Conservation (phyloP, 2,797 vertebrate species). For the Tolypeutes matacus region DNA sequence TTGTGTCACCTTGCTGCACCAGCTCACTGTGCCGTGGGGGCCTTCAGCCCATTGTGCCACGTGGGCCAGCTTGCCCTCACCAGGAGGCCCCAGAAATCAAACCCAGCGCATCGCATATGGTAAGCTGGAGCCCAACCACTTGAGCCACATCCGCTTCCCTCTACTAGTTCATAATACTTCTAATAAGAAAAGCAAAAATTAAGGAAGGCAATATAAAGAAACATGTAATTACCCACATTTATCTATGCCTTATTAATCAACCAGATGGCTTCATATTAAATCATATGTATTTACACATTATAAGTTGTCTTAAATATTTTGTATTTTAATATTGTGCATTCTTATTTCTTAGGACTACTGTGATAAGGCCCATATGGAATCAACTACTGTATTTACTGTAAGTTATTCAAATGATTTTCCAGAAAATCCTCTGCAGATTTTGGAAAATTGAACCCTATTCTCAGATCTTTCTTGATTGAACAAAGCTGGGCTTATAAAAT, state of each 20-base stretch:
- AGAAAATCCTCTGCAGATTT: neutral
- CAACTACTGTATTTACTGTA: neutral
- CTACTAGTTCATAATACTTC: neutral
- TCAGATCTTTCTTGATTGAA: neutral
- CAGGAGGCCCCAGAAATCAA: too few species aligned
- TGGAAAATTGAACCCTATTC: neutral
- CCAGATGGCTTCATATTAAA: neutral
- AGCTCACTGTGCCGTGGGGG: too few species aligned
- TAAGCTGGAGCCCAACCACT: too few species aligned
- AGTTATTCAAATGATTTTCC: neutral
- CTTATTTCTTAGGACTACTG: neutral
- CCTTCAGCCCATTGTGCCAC: too few species aligned
- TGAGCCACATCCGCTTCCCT: too few species aligned
- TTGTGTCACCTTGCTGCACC: too few species aligned
- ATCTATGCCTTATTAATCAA: neutral
- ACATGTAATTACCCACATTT: neutral
- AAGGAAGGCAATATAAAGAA: neutral
- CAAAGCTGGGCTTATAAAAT: neutral
- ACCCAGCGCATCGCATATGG: too few species aligned
- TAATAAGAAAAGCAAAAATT: too few species aligned
- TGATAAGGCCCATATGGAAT: neutral
- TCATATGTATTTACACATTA: neutral
- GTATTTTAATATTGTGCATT: neutral
- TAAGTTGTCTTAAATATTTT: neutral
- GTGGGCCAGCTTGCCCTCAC: too few species aligned